Evolutionary conservation across 2,797 vertebrate genomes (phyloP).

Genomic region (Pyrocephalus nanus): DNA sequence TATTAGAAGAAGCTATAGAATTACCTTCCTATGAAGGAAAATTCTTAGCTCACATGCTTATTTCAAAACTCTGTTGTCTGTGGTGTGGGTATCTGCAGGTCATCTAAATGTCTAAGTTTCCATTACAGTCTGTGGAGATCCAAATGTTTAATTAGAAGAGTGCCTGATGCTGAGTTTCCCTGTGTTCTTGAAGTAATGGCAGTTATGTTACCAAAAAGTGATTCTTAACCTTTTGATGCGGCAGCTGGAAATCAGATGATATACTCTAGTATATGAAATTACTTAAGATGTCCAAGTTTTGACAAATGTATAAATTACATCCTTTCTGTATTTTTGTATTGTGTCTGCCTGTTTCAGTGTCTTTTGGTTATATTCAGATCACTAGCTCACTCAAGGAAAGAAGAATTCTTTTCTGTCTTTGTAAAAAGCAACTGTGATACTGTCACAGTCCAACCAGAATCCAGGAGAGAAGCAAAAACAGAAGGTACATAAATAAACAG

Average conservation of each 20-base stretch:
- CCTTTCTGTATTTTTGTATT: not conserved
- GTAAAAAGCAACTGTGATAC: not conserved
- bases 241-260: not conserved
- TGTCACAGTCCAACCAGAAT: not conserved
- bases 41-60: not conserved
- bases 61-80: not conserved
- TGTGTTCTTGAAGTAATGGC: not conserved
- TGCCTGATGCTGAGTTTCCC: not conserved
- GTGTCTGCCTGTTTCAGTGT: not conserved
- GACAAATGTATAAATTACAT: not conserved
- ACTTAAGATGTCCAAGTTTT: not conserved
- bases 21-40: not conserved
- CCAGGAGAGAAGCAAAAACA: not conserved
- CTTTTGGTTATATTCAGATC: not conserved
- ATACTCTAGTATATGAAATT: not conserved
- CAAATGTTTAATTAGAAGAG: not conserved
- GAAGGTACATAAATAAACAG: not conserved
- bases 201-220: not conserved
- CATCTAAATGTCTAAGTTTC: not conserved
- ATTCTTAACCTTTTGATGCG: not conserved
- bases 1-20: not conserved
- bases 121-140: not conserved
- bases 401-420: not conserved
- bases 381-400: not conserved
- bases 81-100: not conserved